These are phyloP conservation scores for Menidia menidia DNA, from an alignment of 2,797 vertebrate species.

Conservation along the genomic window DNA sequence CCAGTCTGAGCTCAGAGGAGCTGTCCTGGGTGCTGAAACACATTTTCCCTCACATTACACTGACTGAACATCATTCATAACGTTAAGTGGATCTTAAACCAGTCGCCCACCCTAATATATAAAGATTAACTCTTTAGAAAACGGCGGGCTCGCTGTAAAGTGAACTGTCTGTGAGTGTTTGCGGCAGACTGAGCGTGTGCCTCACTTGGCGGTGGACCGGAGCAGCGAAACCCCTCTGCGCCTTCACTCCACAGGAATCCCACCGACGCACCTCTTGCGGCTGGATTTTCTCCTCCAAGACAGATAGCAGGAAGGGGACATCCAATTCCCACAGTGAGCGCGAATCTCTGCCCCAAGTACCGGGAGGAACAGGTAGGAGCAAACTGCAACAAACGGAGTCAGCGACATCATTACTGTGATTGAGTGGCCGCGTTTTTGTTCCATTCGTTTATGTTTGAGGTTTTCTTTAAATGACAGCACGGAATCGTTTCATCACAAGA, in stretches of 20 bases:
- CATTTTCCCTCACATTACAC: background rate
- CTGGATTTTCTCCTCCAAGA: background rate
- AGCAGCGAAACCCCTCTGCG: conserved; percentile 8
- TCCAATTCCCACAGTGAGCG: conserved; percentile 27
- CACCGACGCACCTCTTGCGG: background rate
- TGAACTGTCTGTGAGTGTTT: background rate
- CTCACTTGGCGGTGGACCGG: conserved; percentile 4
- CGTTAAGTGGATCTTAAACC: background rate
- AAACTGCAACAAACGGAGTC: conserved; percentile 1
- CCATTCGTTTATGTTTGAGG: background rate
- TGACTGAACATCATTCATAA: background rate
- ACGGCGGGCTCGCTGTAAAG: background rate
- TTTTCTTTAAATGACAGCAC: background rate
- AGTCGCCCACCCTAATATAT: background rate
- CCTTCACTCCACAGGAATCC: conserved; percentile 8
- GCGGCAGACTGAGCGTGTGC: conserved; percentile 4
- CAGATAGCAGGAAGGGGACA: background rate
- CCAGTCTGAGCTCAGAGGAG: conserved; percentile 29
- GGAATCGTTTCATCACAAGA: background rate
- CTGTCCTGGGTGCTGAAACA: conserved; percentile 54
- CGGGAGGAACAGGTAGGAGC: conserved; percentile 35
- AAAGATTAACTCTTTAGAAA: background rate
- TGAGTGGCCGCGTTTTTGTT: background rate
- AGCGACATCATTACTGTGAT: background rate
- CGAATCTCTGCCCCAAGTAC: conserved; percentile 8